Evolutionary conservation across 2,888 invertebrate species (phyloP), one percentile per base, ranked within the genome.

Genomic region (Habrosyne pyritoides): DNA sequence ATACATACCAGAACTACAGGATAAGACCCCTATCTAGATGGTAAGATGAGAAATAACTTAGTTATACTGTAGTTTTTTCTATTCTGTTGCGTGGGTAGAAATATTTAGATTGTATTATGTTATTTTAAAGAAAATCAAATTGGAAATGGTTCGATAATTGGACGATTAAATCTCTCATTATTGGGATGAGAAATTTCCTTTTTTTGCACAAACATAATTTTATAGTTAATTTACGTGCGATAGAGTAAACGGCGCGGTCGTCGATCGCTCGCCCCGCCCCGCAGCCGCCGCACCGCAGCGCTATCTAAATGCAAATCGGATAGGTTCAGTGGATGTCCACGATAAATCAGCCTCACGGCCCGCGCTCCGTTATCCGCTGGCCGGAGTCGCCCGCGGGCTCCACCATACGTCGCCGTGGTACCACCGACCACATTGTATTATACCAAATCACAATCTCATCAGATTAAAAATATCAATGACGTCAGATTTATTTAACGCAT

Each of bases 251-350:
- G 69, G 63, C 71, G 62, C 54, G 64, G 58, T 47, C 63, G 48
- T 68, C 67, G 69, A 67, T 62, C 70, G 72, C 73, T 57, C 70
- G 67, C 66, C 67, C 71, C 66, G 63, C 71, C 70, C 67, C 71
- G 70, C 74, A 70, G 73, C 67, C 79, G 73, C 71, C 65, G 42
- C 73, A 60, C 73, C 77, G 74, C 71, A 68, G 77, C 73, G 85
- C 89, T 89, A 91, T 91, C 91, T 91, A 92, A 91, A 92, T 92
- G 91, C 91, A 91, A 92, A 92, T 92, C 89, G 87, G 87, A 88
- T 90, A 89, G 90, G 88, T 89, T 86, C 86, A 80, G 84, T 87
- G 86, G 89, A 88, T 86, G 89, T 86, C 82, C 81, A 79, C 86
- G 83, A 91, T 91, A 91, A 91, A 91, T 92, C 89, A 91, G 85